These are phyloP conservation scores for Dipodomys ordii DNA, from an alignment of 2,113 vertebrate species.

Conservation along the genomic window DNA sequence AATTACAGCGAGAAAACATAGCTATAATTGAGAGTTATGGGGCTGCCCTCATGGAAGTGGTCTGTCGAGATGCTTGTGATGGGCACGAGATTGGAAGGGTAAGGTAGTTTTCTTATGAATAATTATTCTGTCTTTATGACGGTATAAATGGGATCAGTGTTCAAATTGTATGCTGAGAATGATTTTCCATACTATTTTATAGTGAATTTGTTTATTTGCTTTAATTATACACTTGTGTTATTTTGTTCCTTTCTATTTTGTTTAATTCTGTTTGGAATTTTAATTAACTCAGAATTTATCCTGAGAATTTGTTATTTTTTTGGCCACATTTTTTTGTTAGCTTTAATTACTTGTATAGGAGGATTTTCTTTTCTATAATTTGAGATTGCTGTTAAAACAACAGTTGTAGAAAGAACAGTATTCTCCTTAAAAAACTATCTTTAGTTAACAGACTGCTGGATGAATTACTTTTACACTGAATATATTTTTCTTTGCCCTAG, in stretches of 20 bases:
- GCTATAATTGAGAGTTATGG: conserved; percentile 97
- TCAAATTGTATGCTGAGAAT: conserved; percentile 1
- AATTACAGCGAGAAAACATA: conserved; percentile 96
- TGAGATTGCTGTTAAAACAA: neutral
- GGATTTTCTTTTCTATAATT: too few species aligned
- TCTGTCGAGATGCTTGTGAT: conserved; percentile 97
- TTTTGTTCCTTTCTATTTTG: conserved; percentile 29
- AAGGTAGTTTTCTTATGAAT: conserved; percentile 57
- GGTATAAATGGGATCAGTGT: neutral
- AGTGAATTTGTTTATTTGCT: conserved; percentile 39
- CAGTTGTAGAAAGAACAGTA: neutral
- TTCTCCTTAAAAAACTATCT: neutral
- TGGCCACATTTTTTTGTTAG: neutral
- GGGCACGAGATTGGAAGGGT: conserved; percentile 98
- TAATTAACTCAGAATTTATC: conserved; percentile 19
- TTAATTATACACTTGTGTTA: neutral
- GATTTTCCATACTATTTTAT: conserved; percentile 7
- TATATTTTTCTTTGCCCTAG: neutral
- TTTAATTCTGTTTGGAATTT: conserved; percentile 32
- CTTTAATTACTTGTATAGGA: neutral
- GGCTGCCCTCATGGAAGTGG: conserved; percentile 97
- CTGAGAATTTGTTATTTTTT: neutral
- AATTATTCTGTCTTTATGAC: neutral
- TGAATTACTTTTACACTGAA: neutral
- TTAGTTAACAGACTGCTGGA: neutral